Evolutionary conservation across 2,797 vertebrate genomes (phyloP).

Genomic region (Rhynchonycteris naso): DNA sequence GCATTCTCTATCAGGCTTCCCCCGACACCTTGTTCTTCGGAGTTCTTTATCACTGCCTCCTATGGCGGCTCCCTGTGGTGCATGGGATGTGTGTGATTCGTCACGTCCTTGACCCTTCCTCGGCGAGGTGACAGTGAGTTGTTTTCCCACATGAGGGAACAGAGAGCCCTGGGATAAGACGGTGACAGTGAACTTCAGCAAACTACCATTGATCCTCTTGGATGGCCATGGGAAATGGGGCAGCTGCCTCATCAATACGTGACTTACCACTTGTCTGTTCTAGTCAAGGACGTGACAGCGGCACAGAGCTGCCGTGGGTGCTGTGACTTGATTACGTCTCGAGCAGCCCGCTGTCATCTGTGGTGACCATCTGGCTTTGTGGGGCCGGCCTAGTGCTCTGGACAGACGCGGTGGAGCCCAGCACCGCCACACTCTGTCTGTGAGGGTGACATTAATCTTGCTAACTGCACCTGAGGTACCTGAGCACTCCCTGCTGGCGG

Average conservation of each 20-base stretch:
- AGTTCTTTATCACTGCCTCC: neutral
- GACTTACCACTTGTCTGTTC: neutral
- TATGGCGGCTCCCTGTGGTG: neutral
- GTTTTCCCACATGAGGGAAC: neutral
- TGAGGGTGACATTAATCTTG: neutral
- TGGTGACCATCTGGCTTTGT: neutral
- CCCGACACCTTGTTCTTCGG: neutral
- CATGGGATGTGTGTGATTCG: neutral
- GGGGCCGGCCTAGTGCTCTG: neutral
- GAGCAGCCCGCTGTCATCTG: neutral
- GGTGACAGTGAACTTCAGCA: neutral
- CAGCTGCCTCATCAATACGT: neutral
- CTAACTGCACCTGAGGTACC: accelerated
- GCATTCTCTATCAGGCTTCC: neutral
- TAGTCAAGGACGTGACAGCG: neutral
- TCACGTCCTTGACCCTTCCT: neutral
- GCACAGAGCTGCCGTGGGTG: too few relatives aligned
- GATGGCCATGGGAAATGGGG: neutral
- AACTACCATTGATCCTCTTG: accelerated
- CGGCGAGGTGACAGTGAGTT: neutral
- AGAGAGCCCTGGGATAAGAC: neutral
- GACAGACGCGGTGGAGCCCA: neutral
- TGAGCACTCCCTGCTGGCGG: neutral
- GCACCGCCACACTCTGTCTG: neutral
- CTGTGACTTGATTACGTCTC: neutral